These are phyloP conservation scores for Dendropsophus ebraccatus DNA, from an alignment of 2,113 vertebrate genomes.

Conservation along the genomic window DNA sequence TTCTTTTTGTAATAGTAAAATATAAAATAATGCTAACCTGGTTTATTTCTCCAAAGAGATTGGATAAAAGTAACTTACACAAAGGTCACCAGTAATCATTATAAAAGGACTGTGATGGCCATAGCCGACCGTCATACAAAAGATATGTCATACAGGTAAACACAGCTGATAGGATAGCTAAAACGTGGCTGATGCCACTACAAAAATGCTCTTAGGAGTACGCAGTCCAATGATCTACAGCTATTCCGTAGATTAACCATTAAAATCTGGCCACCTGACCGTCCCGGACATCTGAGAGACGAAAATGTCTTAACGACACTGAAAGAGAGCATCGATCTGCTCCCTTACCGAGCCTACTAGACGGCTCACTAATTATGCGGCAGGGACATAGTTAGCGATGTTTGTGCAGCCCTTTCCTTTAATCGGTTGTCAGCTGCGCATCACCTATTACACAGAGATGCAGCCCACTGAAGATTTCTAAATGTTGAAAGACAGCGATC, in stretches of 20 bases:
- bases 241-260: neutral
- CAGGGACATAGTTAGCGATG: no score
- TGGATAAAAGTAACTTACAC: neutral
- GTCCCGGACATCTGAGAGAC: neutral
- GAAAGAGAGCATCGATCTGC: no score
- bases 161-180: neutral
- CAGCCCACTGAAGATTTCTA: no score
- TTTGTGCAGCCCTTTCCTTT: no score
- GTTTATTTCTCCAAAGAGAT: neutral
- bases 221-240: neutral
- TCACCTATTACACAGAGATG: no score
- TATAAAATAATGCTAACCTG: neutral
- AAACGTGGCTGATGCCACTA: neutral
- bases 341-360: no score
- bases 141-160: neutral
- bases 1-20: no score
- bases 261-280: neutral
- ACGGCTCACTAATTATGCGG: no score
- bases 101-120: neutral
- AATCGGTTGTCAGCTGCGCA: no score
- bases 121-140: neutral
- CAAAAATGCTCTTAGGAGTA: neutral
- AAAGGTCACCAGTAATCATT: neutral
- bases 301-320: no score
- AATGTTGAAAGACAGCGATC: no score